Evolutionary conservation across 2,797 vertebrate genomes (phyloP), one percentile per base, ranked within the genome.

Genomic region (Ciconia nigra): DNA sequence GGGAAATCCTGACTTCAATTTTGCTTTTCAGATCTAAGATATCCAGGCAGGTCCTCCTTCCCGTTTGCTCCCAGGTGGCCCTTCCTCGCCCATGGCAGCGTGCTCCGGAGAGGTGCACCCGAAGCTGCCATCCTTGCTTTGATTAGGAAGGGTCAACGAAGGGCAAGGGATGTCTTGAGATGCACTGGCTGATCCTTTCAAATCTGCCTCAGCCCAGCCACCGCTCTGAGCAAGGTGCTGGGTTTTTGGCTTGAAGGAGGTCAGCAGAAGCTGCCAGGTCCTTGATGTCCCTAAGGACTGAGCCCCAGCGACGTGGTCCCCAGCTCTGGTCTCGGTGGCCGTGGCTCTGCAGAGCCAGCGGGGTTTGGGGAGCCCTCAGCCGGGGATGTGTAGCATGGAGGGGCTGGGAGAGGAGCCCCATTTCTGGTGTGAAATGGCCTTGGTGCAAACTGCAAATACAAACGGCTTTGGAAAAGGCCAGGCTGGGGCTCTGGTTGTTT

Each of bases 331-430:
- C 37, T 44, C 11, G 58, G 31, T 57, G 63, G 63, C n/a, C 4
- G 0, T 1, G 9, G 20, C 22, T 81, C 16, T 58, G 41, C 24
- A 15, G 46, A 65, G n/a, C 47, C n/a, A 15, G 4, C 2, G 12
- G 31, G 6, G 7, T 4, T 46, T 31, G 13, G 11, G 63, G 19
- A 5, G 5, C 46, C 22, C 72, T 80, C 79, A 17, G 10, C 18
- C 0, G 0, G 18, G 54, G 13, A 7, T 52, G 46, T 0, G 0
- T 6, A 29, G 14, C 8, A 8, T 22, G 51, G 49, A 37, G 11
- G 39, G 42, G 12, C 22, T 76, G 28, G 28, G n/a, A 41, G 7
- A 70, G 29, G 51, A 61, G 20, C 26, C n/a, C 41, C 1, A 0
- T 35, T 59, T 12, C 6, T 6, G 22, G 20, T 49, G 35, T 25